A percentile compares a stretch with the other conserved stretches of the same genome.
Evolutionary conservation across 2,888 invertebrate genomes (phyloP).

Genomic region (Andrena dorsata): DNA sequence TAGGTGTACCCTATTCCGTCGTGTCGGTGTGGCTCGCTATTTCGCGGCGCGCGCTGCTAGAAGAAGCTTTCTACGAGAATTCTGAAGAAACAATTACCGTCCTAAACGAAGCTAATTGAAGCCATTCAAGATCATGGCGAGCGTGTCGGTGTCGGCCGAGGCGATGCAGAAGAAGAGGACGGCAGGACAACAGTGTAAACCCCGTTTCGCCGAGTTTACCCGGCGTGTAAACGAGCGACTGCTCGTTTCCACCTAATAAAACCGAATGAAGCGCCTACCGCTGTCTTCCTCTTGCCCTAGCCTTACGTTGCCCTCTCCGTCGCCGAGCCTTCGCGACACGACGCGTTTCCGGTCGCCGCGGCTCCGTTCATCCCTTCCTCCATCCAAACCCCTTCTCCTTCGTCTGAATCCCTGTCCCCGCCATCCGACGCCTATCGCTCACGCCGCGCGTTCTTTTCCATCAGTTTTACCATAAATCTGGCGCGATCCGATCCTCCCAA

Average conservation of each 20-base stretch:
- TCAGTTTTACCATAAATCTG: neutral
- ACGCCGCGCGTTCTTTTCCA: neutral
- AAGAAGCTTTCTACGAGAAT: slow-evolving; percentile 74
- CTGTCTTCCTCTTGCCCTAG: slow-evolving; percentile 58
- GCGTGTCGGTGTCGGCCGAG: slow-evolving; percentile 67
- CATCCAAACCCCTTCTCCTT: slow-evolving; percentile 10
- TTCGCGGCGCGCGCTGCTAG: slow-evolving; percentile 31
- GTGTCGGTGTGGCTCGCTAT: slow-evolving; percentile 28
- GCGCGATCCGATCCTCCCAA: too few relatives aligned
- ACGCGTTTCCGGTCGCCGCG: slow-evolving; percentile 81
- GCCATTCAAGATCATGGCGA: slow-evolving; percentile 83
- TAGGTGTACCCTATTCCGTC: neutral
- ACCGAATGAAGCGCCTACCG: slow-evolving; percentile 63
- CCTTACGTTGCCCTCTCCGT: slow-evolving; percentile 49
- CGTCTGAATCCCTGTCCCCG: neutral
- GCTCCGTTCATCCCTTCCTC: slow-evolving; percentile 58
- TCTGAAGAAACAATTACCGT: slow-evolving; percentile 83
- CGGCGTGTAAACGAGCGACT: slow-evolving; percentile 69
- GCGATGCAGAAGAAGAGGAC: slow-evolving; percentile 63
- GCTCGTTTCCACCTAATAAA: slow-evolving; percentile 64
- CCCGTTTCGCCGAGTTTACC: slow-evolving; percentile 68
- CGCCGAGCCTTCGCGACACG: slow-evolving; percentile 69
- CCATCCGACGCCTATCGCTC: neutral
- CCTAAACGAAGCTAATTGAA: slow-evolving; percentile 83
- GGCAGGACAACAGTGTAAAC: slow-evolving; percentile 55